phyloP scores from a whole-genome alignment of 2,888 invertebrate species.

The Therioaphis trifolii region DNA sequence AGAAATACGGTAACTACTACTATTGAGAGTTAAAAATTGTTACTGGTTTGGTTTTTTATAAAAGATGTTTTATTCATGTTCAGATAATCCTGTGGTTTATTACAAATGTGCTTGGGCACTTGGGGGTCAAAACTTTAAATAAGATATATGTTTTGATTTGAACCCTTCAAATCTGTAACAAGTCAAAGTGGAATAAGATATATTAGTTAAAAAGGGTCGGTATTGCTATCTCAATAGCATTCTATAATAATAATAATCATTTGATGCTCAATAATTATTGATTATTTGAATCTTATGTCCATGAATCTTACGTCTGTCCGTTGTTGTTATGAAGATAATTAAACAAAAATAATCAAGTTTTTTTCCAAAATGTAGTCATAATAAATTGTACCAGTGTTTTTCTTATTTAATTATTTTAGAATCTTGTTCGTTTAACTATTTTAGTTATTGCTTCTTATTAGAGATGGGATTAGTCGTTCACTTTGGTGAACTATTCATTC shows the following conservation, averaged over 20 bases:
- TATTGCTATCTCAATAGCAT: conserved; percentile 75
- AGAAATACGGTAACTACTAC: conserved; percentile 84
- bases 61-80: conserved; percentile 19
- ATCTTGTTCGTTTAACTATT: too few species aligned
- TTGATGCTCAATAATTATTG: not conserved
- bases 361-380: too few species aligned
- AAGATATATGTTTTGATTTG: conserved; percentile 89
- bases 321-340: not conserved
- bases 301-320: not conserved
- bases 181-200: conserved; percentile 90
- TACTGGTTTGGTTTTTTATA: not conserved
- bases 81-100: conserved; percentile 72
- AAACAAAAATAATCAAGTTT: too few species aligned
- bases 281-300: not conserved
- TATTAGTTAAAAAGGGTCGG: conserved; percentile 87
- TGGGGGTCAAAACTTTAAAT: conserved; percentile 81
- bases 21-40: too few species aligned
- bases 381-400: too few species aligned
- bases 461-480: too few species aligned
- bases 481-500: too few species aligned
- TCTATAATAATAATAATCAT: not conserved
- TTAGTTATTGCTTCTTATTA: too few species aligned
- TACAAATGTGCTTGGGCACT: conserved; percentile 75
- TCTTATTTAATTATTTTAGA: too few species aligned
- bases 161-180: conserved; percentile 86